Conservation (phyloP, 2,113 vertebrate species). For the Perca flavescens region DNA sequence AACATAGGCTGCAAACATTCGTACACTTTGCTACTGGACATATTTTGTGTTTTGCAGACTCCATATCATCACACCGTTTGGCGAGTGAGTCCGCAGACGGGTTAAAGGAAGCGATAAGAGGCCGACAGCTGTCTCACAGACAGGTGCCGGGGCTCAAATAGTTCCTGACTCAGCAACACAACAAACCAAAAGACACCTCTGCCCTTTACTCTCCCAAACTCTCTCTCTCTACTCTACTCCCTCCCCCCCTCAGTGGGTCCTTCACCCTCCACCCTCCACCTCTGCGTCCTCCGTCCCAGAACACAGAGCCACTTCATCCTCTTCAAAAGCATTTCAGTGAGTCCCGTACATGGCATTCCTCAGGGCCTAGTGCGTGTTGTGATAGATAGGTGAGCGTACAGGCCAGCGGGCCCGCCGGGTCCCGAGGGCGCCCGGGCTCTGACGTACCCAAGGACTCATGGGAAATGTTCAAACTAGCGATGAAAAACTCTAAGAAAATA, state of each 20-base stretch:
- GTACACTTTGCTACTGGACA: no score
- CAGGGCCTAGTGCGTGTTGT: conserved; percentile 49
- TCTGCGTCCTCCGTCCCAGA: conserved; percentile 15
- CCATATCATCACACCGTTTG: rapidly evolving
- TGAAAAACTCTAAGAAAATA: conserved; percentile 16
- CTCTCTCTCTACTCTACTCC: neutral
- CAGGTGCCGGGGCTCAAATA: conserved; percentile 55
- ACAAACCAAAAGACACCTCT: conserved; percentile 21
- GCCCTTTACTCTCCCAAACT: conserved; percentile 17
- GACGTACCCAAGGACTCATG: conserved; percentile 21
- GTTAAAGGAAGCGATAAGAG: neutral
- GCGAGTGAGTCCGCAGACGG: neutral
- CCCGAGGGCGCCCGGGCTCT: conserved; percentile 22
- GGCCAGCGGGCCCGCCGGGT: neutral
- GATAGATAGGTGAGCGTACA: conserved; percentile 38
- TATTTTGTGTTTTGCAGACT: neutral
- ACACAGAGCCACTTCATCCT: conserved; percentile 45
- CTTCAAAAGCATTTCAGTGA: conserved; percentile 30
- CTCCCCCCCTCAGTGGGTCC: neutral
- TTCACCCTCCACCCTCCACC: neutral
- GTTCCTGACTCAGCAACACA: conserved; percentile 39
- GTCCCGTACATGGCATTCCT: conserved; percentile 48
- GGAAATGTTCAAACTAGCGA: conserved; percentile 42
- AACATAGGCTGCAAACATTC: neutral
- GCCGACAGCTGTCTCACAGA: conserved; percentile 43